Base-by-base conservation (phyloP, 2,113 vertebrate genomes). In the Xiphophorus couchianus region DNA sequence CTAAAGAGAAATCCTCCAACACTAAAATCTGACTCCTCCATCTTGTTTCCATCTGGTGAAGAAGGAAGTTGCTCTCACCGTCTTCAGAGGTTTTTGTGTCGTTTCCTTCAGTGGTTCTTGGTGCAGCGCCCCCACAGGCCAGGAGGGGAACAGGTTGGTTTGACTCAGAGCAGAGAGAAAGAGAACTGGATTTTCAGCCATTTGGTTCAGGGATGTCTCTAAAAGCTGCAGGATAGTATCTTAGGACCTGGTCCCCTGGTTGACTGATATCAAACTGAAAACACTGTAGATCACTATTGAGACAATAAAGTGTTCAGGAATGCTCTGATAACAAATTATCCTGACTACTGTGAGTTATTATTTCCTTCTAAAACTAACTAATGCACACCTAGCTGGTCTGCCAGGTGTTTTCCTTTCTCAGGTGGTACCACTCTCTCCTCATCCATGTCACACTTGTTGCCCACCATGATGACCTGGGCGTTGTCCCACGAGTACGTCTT, bases 401-500 rank as follows among this genome's bases (percentile, higher is more conserved):
- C 96, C 39, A 99, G 94, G 72, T 96, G 96, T 82, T 93, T 97
- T 31, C 97, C 98, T 79, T 98, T 98, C 90, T 99, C 97, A 1
- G 95, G 85, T 1, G 96, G 94, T 65, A 99, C 87, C 37, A 96
- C 94, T 80, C 98, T 93, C 88, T 98, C 98, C 83, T 98, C 97
- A 70, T 98, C 97, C 97, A 99, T 96, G 91, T 99, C 98, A 79
- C 97, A 99, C 85, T 99, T 99, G 93, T 99, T 99, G 42, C 98
- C 98, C 13, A 99, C 97, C 89, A 99, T 95, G 92, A 99, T 97
- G 63, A 99, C 97, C 87, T 99, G 98, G 5, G 98, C 98, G 2
- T 98, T 99, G 89, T 99, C 98, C 98, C 98, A 99, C 4, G 98
- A 99, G 87, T 99, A 99, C 2, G 98, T 99, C 93, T 99, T 99